Percentiles rank a stretch among this genome's conserved stretches.
Evolutionary conservation across 2,888 invertebrate species (phyloP).

Genomic region (Leptura quadrifasciata): DNA sequence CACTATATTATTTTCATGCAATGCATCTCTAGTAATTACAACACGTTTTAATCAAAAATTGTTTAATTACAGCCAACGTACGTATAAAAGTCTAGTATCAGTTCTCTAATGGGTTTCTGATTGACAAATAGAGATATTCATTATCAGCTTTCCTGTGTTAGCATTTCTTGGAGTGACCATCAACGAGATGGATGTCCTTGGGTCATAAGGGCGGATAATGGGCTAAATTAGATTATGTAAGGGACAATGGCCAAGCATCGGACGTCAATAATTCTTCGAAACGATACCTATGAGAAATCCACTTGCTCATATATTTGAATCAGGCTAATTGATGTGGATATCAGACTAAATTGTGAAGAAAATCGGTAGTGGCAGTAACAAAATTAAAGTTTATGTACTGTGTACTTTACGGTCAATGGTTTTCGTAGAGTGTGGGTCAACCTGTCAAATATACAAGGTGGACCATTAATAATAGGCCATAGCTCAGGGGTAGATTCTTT

Average conservation of each 20-base stretch:
- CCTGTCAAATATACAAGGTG: background rate
- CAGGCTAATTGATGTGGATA: conserved; percentile 62
- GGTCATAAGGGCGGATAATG: conserved; percentile 68
- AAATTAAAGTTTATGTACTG: conserved; percentile 19
- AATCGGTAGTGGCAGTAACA: conserved; percentile 33
- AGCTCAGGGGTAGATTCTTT: too few relatives aligned
- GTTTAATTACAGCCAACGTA: background rate
- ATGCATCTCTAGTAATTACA: background rate
- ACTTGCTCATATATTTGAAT: conserved; percentile 65
- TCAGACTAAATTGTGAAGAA: conserved; percentile 39
- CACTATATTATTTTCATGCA: background rate
- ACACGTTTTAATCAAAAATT: background rate
- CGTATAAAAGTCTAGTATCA: conserved; percentile 1
- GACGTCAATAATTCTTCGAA: conserved; percentile 65
- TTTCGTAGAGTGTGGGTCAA: too few relatives aligned
- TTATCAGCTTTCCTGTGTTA: conserved; percentile 56
- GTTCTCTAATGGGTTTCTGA: conserved; percentile 43
- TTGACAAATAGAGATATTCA: conserved; percentile 59
- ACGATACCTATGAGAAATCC: conserved; percentile 68
- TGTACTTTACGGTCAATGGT: background rate
- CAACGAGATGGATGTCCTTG: conserved; percentile 67
- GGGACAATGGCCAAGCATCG: conserved; percentile 66
- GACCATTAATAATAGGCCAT: too few relatives aligned
- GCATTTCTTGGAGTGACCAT: conserved; percentile 65
- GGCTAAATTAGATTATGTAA: conserved; percentile 70